Base-by-base conservation (phyloP, 2,888 invertebrate genomes). In the Nemoura dubitans region DNA sequence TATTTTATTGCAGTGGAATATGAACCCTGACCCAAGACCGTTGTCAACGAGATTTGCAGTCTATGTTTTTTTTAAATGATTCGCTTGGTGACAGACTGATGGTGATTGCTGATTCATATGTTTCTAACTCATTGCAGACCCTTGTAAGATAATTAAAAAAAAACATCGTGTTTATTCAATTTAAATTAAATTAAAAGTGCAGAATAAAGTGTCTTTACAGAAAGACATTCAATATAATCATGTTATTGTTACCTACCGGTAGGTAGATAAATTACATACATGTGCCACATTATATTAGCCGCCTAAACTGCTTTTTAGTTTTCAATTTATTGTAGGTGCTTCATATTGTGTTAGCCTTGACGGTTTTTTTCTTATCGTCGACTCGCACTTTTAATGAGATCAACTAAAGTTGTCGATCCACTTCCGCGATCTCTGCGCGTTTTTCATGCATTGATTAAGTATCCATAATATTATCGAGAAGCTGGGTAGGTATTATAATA, bases 251-350 rank as follows among this genome's bases (percentile, higher is more conserved):
- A 36, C 10, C 3, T 6, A 36, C 10, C 10, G 10, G 10, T 36
- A 3, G 3, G 36, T 36, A 36, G 36, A 36, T 36, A 36, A 36
- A 3, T 10, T 36, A 36, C 36, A 6, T 36, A 36, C 36, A 3
- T 36, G 36, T 36, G 10, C 36, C 36, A 59, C 21, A 16, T 7
- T 59, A 59, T 59, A 59, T 59, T 59, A 59, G 59, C 59, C 21
- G 59, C 59, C 59, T 59, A 59, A 59, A 59, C 59, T 59, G 59
- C 59, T 59, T 59, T n/a, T 21, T 21, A 59, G 59, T 59, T 59
- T 59, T 59, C 59, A 59, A 59, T 59, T 59, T 59, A 59, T 59
- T 59, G 59, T 59, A 59, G 10, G 59, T 59, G 59, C 59, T 59
- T 59, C 21, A 59, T 59, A 59, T 36, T 36, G 36, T 59, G 59